Base-by-base conservation (phyloP, 2,888 invertebrate species). In the Sinodicranocentrus sp. region DNA sequence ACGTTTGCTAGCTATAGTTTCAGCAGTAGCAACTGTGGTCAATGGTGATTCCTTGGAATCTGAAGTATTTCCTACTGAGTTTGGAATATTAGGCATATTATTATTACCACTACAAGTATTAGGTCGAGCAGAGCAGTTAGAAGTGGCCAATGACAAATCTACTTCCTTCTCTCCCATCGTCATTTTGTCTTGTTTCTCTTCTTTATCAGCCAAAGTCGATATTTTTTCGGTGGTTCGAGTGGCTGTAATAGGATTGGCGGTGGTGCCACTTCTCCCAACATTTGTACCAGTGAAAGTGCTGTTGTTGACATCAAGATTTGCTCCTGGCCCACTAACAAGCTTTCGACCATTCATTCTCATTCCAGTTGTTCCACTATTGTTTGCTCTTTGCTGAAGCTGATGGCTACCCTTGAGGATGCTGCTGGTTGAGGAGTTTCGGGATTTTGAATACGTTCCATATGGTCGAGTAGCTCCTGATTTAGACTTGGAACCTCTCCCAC, bases 291-390 rank as follows among this genome's bases (percentile, higher is more conserved):
- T 33, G 26, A 25, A 26, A 23, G 21, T n/a, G 25, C 75, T 68
- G 71, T 63, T 63, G 39, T 28, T 84, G 84, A 63, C 84, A 78
- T 78, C 84, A 39, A 43, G 61, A 84, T 84, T 73, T 71, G 48
- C 70, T 71, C 48, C 19, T 52, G 33, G 28, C 10, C 52, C 33
- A 57, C 70, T 39, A 70, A 54, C 61, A 68, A 48, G 59, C 44
- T 68, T 57, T 2, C 68, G 43, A 44, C 65, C 26, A 61, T 68
- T 70, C 19, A 13, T 26, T 65, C 76, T 65, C 39, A 3, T 59
- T 13, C 57, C 77, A 28, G 13, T 67, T 15, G 43, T 19, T 19
- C 54, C 67, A 10, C 23, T 17, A 61, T 73, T 75, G 73, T 75
- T 76, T 52, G 17, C 54, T 44, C 76, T 65, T 57, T 67, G 76